A percentile compares a stretch with the other conserved stretches of the same genome.
Conservation (phyloP, 2,113 vertebrate genomes). For the Nansenia antarctica region DNA sequence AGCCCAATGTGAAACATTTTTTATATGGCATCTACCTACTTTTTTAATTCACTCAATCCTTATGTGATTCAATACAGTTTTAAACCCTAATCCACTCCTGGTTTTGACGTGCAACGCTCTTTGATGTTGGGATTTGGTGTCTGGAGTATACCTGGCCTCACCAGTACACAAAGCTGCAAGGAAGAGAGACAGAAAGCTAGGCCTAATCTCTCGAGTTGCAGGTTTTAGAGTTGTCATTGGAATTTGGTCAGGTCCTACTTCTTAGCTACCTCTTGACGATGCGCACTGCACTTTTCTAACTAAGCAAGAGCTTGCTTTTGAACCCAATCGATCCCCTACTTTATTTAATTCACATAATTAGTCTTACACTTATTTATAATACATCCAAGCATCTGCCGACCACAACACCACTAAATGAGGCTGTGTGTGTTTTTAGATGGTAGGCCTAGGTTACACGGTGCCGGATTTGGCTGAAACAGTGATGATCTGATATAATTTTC, state of each 20-base stretch:
- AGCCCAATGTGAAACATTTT: background rate
- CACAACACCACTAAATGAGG: too few relatives aligned
- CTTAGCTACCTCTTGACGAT: background rate
- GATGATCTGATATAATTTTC: too few relatives aligned
- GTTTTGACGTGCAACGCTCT: slow-evolving; percentile 19
- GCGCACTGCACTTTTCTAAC: background rate
- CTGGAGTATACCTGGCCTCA: slow-evolving; percentile 9
- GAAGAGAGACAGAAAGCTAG: background rate
- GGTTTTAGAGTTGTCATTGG: slow-evolving; percentile 9
- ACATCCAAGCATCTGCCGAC: too few relatives aligned
- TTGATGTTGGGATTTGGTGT: slow-evolving; percentile 20
- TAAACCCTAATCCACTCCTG: slow-evolving; percentile 35
- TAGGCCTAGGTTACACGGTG: too few relatives aligned
- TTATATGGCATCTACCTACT: background rate
- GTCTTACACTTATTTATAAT: too few relatives aligned
- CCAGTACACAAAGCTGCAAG: background rate
- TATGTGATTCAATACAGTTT: slow-evolving; percentile 22
- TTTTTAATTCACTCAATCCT: slow-evolving; percentile 43
- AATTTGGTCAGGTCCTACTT: background rate
- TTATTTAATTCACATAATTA: background rate
- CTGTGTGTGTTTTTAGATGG: too few relatives aligned
- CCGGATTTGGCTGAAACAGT: too few relatives aligned
- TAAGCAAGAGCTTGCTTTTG: background rate
- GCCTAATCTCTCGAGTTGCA: slow-evolving; percentile 13
- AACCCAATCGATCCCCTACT: background rate